Base-by-base conservation (phyloP, 92 coral and sea anemone species). In the Palythoa grandiflora region DNA sequence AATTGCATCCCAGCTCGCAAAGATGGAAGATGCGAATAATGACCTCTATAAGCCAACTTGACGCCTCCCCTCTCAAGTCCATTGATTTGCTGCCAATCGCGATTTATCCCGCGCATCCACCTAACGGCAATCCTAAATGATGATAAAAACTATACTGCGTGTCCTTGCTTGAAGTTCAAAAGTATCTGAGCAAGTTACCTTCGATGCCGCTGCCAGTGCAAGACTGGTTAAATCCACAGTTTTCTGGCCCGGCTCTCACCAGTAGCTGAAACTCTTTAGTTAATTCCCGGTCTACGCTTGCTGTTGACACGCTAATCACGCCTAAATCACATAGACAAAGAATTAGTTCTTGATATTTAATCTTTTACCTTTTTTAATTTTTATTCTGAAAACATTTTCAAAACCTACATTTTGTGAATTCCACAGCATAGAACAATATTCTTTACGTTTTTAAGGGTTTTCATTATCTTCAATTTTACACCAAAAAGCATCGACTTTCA, bases 191-290 rank as follows among this genome's bases (percentile, higher is more conserved):
- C 20, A 75, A 44, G 20, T 16, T 79, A 75, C 79, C 88, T 77
- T 88, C 92, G 40, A 72, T 71, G 2, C 92, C 98, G 66, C 84
- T 91, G 35, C 75, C 87, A 2, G 87, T 90, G 66, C 83, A 77
- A 1, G 93, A 94, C 2, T 53, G 75, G 74, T 94, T 92, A 38
- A 93, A 94, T 35, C 97, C 99, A 87, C 99, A 97, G 61, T 87
- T 90, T 59, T 93, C 97, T 20, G 87, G 89, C 17, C 99, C 99
- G 44, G 98, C 99, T 71, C 99, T 91, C 47, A 97, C 92, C 2
- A 94, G 85, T 51, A 97, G 76, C 70, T 87, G 88, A 89, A 92
- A 94, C 39, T 87, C 66, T 9, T 61, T 90, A 2, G 96, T 66
- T 1, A 6, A 28, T 52, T 97, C 99, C 55, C 99, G 96, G 87